phyloP scores from a whole-genome alignment of 1,140 invertebrate genomes.

The Hyposmocoma kahamanoa region DNA sequence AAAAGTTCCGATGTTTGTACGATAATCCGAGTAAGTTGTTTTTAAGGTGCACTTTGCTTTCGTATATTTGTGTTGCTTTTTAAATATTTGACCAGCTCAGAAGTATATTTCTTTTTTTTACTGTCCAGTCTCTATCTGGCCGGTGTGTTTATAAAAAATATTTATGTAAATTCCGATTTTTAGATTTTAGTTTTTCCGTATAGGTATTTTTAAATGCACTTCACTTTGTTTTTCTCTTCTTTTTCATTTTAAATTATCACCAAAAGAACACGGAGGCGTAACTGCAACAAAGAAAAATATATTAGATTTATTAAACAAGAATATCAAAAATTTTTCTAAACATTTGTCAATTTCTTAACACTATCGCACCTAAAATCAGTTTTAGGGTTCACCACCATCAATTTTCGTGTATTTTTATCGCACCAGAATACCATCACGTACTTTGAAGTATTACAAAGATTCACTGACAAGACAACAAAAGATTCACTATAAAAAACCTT shows the following conservation, averaged over 20 bases:
- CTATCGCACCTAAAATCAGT: slow-evolving; percentile 26
- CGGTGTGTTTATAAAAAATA: too few relatives aligned
- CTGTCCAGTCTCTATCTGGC: slow-evolving; percentile 53
- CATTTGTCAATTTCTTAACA: slow-evolving; percentile 25
- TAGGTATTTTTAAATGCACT: slow-evolving; percentile 19
- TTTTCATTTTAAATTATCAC: slow-evolving; percentile 66
- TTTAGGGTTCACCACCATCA: slow-evolving; percentile 22
- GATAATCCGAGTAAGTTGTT: slow-evolving; percentile 26
- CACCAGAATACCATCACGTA: slow-evolving; percentile 51
- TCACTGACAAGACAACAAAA: slow-evolving; percentile 43
- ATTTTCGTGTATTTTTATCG: slow-evolving; percentile 41
- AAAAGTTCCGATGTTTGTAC: slow-evolving; percentile 35
- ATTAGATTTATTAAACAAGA: slow-evolving; percentile 7
- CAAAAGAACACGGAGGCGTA: slow-evolving; percentile 14
- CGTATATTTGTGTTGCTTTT: slow-evolving; percentile 8
- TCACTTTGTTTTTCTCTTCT: slow-evolving; percentile 54
- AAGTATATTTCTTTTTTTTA: slow-evolving; percentile 29
- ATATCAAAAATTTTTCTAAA: not conserved
- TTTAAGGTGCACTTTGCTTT: slow-evolving; percentile 21
- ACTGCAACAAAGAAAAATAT: slow-evolving; percentile 42
- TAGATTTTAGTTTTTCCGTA: too few relatives aligned
- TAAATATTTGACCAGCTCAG: slow-evolving; percentile 25
- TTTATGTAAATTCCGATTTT: too few relatives aligned
- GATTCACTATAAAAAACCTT: slow-evolving; percentile 45
- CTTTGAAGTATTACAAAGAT: slow-evolving; percentile 47